A percentile compares a stretch with the other conserved stretches of the same genome.
These are phyloP conservation scores for Vombatus ursinus DNA, from an alignment of 2,113 vertebrate species.

Conservation along the genomic window DNA sequence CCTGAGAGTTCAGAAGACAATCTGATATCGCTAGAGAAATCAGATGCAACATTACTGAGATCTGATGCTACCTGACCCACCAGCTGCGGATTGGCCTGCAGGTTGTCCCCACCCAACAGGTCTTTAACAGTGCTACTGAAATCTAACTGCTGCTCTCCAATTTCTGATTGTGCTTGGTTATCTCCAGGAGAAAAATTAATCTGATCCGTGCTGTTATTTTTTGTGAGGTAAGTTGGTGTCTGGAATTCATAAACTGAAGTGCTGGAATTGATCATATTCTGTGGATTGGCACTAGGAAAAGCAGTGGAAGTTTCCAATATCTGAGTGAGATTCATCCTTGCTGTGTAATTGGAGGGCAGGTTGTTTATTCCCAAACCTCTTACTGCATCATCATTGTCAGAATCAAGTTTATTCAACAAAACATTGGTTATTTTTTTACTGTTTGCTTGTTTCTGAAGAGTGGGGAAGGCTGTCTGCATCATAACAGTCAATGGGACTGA, in stretches of 20 bases:
- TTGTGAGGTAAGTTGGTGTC: slow-evolving; percentile 93
- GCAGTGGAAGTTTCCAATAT: slow-evolving; percentile 92
- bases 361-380: slow-evolving; percentile 94
- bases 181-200: slow-evolving; percentile 89
- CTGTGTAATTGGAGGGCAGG: slow-evolving; percentile 94
- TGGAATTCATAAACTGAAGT: slow-evolving; percentile 91
- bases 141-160: slow-evolving; percentile 91
- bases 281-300: slow-evolving; percentile 89
- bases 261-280: slow-evolving; percentile 89
- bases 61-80: slow-evolving; percentile 91
- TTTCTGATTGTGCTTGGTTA: slow-evolving; percentile 92
- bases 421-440: slow-evolving; percentile 93
- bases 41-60: slow-evolving; percentile 84
- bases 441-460: slow-evolving; percentile 89
- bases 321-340: slow-evolving; percentile 99
- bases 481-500: slow-evolving; percentile 97
- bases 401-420: slow-evolving; percentile 95
- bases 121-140: slow-evolving; percentile 94
- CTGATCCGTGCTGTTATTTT: slow-evolving; percentile 90
- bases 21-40: slow-evolving; percentile 93
- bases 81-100: slow-evolving; percentile 89
- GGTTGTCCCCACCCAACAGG: slow-evolving; percentile 89
- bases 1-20: slow-evolving; percentile 96
- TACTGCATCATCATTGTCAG: slow-evolving; percentile 90
- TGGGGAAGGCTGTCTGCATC: slow-evolving; percentile 96